Percentiles rank a stretch among this genome's conserved stretches.
Evolutionary conservation across 1,140 invertebrate species (phyloP).

Genomic region (Aphelinus certus): DNA sequence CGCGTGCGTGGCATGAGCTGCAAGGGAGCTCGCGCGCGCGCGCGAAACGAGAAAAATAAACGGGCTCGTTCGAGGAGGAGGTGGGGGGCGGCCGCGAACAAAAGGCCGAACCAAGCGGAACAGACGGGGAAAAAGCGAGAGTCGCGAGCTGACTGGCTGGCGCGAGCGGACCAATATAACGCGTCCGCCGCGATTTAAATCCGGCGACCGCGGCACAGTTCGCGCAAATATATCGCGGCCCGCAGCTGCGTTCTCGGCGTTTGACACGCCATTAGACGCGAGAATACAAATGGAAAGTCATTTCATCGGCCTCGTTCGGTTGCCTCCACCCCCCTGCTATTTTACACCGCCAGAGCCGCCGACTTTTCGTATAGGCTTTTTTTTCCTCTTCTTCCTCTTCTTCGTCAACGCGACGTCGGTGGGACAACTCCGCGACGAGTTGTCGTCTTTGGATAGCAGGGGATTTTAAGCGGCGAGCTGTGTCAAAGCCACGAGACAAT

Average conservation of each 20-base stretch:
- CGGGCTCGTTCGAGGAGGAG: conserved; percentile 41
- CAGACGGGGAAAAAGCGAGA: neutral
- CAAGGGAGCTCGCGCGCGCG: neutral
- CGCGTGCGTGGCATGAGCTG: too few relatives aligned
- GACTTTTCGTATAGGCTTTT: too few relatives aligned
- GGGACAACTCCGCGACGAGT: too few relatives aligned
- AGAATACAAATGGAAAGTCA: conserved; percentile 37
- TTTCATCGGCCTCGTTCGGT: conserved; percentile 22
- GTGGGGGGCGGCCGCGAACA: neutral
- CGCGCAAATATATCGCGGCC: conserved; percentile 38
- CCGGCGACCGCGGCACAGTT: conserved; percentile 49
- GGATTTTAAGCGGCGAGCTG: too few relatives aligned
- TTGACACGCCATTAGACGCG: conserved; percentile 61
- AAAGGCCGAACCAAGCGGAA: neutral
- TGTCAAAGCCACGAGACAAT: too few relatives aligned
- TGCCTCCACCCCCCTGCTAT: neutral
- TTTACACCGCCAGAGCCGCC: neutral
- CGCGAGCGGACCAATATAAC: conserved; percentile 66
- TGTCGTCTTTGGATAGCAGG: too few relatives aligned
- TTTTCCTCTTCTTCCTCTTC: too few relatives aligned
- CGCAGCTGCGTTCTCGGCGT: conserved; percentile 51
- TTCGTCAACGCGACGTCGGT: too few relatives aligned
- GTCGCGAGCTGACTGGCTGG: conserved; percentile 58
- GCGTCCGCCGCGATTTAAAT: conserved; percentile 64
- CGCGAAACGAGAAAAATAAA: conserved; percentile 40